Conservation (phyloP, 1,140 invertebrate genomes). For the Megalopta genalis region DNA sequence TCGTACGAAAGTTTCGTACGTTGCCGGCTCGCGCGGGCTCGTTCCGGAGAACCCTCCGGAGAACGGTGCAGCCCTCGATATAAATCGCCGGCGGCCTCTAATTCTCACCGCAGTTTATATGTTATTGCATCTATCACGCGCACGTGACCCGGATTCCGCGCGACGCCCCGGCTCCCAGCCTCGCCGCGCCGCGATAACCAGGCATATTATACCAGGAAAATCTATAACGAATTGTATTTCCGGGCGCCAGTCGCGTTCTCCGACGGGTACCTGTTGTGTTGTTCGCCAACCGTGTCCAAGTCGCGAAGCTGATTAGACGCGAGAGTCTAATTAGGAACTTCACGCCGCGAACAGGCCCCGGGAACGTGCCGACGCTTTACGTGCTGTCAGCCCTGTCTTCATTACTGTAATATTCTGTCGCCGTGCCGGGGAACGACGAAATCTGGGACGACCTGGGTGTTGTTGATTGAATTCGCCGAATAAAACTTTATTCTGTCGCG, state of each 20-base stretch:
- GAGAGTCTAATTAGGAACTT: conserved; percentile 34
- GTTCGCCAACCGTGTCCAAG: conserved; percentile 41
- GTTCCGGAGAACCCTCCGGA: conserved; percentile 21
- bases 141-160: conserved; percentile 67
- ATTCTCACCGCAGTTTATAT: conserved; percentile 76
- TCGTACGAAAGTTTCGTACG: conserved; percentile 46
- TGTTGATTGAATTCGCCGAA: background rate
- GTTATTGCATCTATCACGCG: conserved; percentile 76
- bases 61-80: conserved; percentile 50
- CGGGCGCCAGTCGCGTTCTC: conserved; percentile 19
- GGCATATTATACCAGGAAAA: conserved; percentile 15
- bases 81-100: conserved; percentile 68
- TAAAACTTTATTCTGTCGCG: background rate
- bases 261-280: background rate
- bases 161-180: too few species aligned
- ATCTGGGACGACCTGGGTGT: background rate
- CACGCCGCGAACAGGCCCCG: background rate
- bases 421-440: background rate
- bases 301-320: background rate
- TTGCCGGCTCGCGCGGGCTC: conserved; percentile 15
- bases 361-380: conserved; percentile 2
- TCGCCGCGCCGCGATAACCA: too few species aligned
- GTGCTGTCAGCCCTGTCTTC: conserved; percentile 6
- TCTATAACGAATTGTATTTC: conserved; percentile 53
- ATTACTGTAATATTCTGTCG: conserved; percentile 1